phyloP scores from a whole-genome alignment of 2,113 vertebrate genomes.

The Strix uralensis region DNA sequence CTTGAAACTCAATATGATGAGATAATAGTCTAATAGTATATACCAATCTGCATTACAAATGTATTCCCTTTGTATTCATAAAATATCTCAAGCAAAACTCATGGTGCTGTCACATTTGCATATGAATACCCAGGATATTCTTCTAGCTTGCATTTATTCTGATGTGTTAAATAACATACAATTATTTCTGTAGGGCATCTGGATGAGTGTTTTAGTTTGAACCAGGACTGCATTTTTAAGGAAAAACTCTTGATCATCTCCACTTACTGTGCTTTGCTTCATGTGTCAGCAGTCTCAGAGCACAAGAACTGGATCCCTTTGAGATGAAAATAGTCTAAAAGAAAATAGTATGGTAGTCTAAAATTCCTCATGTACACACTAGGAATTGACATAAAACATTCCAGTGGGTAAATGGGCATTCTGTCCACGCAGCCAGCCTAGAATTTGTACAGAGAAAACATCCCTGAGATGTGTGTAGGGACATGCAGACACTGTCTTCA shows the following conservation, averaged over 20 bases:
- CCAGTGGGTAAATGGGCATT: background rate
- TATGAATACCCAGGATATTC: background rate
- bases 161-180: background rate
- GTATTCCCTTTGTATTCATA: background rate
- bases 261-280: background rate
- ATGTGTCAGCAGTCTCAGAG: background rate
- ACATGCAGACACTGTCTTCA: background rate
- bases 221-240: background rate
- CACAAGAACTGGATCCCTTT: background rate
- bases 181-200: conserved; percentile 5
- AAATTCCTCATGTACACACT: background rate
- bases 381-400: background rate
- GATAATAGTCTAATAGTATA: background rate
- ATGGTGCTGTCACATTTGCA: background rate
- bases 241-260: conserved; percentile 7
- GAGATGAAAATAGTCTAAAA: background rate
- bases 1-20: background rate
- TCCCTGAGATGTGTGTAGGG: background rate
- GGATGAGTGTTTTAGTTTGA: background rate
- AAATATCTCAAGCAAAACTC: conserved; percentile 10
- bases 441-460: background rate
- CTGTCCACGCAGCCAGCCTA: background rate
- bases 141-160: conserved; percentile 2
- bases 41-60: conserved; percentile 5
- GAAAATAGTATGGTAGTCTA: background rate